Evolutionary conservation across 2,113 vertebrate species (phyloP).

Genomic region (Sprattus sprattus): DNA sequence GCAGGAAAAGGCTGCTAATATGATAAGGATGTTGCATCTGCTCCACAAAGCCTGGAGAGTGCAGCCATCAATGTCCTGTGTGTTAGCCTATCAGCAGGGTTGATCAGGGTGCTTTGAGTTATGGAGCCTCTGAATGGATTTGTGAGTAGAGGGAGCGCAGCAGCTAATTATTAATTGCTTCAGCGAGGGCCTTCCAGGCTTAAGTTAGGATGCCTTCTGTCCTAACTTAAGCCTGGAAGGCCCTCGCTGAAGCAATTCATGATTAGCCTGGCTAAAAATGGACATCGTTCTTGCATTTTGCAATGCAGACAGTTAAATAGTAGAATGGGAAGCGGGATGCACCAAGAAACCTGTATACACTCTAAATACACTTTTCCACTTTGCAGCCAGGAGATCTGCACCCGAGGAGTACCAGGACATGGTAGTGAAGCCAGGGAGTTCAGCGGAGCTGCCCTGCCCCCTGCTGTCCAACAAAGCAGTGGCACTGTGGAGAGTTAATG

Average conservation of each 20-base stretch:
- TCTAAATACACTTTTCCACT: not conserved
- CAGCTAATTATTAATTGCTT: not conserved
- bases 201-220: not conserved
- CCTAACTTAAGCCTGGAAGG: not conserved
- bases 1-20: not conserved
- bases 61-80: not conserved
- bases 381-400: conserved; percentile 59
- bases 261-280: not conserved
- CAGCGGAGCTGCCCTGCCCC: conserved; percentile 84
- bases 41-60: not conserved
- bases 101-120: not conserved
- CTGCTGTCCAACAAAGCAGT: conserved; percentile 86
- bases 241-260: not conserved
- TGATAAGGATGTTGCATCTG: not conserved
- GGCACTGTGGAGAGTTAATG: conserved; percentile 84
- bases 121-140: not conserved
- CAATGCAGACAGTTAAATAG: not conserved
- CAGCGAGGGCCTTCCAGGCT: not conserved
- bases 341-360: too few relatives aligned
- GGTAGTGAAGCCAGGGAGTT: conserved; percentile 81
- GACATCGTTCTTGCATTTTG: not conserved
- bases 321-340: not conserved
- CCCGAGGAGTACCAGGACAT: conserved; percentile 55
- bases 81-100: not conserved
- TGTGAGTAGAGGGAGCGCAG: not conserved